phyloP scores from a whole-genome alignment of 2,113 vertebrate species.

The Opisthocomus hoazin region DNA sequence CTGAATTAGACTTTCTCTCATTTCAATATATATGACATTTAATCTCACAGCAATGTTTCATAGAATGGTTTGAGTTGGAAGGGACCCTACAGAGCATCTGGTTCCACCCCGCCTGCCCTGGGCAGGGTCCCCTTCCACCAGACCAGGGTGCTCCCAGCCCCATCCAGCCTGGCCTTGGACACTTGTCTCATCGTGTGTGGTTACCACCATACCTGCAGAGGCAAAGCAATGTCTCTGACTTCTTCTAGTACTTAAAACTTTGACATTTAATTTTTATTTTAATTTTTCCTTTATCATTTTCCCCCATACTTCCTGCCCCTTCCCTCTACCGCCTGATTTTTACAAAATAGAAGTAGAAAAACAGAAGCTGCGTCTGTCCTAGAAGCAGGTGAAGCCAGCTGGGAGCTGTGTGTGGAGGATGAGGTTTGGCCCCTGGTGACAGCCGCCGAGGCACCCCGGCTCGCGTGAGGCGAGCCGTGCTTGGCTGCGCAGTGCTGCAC shows the following conservation, averaged over 20 bases:
- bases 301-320: background rate
- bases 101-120: too few relatives aligned
- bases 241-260: background rate
- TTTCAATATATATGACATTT: background rate
- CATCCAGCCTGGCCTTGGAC: too few relatives aligned
- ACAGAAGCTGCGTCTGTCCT: background rate
- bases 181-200: background rate
- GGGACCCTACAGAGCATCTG: too few relatives aligned
- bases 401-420: background rate
- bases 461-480: fast-evolving
- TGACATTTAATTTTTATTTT: background rate
- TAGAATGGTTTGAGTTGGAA: too few relatives aligned
- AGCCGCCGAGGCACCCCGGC: background rate
- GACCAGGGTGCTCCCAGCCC: too few relatives aligned
- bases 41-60: background rate
- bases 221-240: background rate
- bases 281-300: background rate
- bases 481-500: background rate
- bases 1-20: background rate
- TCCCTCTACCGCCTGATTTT: background rate
- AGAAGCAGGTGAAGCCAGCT: background rate
- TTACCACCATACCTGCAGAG: background rate
- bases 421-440: background rate
- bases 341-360: background rate
- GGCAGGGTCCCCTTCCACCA: too few relatives aligned